Evolutionary conservation across 2,888 invertebrate species (phyloP).

Genomic region (Entomobrya multifasciata): DNA sequence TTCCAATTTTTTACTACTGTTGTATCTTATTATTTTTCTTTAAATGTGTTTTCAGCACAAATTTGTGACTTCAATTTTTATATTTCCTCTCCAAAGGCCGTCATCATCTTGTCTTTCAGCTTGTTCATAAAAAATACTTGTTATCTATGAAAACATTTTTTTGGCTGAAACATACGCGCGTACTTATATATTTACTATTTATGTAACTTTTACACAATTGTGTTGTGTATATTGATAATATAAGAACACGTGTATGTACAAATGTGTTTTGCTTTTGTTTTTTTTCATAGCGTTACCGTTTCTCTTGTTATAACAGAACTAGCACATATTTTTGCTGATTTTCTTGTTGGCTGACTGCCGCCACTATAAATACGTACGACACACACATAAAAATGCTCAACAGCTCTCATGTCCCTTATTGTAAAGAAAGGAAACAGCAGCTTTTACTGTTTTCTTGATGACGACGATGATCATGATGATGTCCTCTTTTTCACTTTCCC

Average conservation of each 20-base stretch:
- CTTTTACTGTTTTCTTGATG: constrained; percentile 22
- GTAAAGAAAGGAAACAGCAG: constrained; percentile 25
- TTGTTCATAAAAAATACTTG: neutral
- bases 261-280: neutral
- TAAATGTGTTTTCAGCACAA: neutral
- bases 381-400: constrained; percentile 42
- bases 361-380: constrained; percentile 44
- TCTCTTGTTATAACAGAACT: neutral
- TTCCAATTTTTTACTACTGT: neutral
- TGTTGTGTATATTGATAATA: no score
- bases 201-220: no score
- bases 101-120: constrained; percentile 46
- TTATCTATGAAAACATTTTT: constrained; percentile 4
- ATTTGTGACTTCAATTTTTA: constrained; percentile 43
- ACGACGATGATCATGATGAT: constrained; percentile 25
- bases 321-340: constrained; percentile 48
- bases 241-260: neutral
- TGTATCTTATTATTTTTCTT: neutral
- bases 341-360: constrained; percentile 59
- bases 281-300: neutral
- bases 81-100: constrained; percentile 7
- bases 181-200: neutral
- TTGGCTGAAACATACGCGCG: neutral
- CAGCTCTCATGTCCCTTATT: constrained; percentile 9
- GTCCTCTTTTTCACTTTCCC: constrained; percentile 55